phyloP scores from a whole-genome alignment of 2,888 invertebrate genomes.

The Heteromyza rotundicornis region DNA sequence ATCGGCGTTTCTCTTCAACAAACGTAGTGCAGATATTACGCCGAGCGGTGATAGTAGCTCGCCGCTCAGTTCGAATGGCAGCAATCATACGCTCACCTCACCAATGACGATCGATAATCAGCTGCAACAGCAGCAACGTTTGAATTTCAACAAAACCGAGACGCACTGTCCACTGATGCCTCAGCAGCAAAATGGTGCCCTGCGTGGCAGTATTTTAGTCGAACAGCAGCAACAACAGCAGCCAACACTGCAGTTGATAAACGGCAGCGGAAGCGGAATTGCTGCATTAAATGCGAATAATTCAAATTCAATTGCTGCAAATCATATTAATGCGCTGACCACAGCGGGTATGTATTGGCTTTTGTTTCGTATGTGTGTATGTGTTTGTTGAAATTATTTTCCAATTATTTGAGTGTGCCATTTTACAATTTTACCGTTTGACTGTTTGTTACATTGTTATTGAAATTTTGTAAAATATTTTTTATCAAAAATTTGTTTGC shows the following conservation, averaged over 20 bases:
- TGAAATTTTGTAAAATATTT: too few relatives aligned
- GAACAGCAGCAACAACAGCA: conserved; percentile 24
- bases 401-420: too few relatives aligned
- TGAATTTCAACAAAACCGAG: conserved; percentile 39
- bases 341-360: not conserved
- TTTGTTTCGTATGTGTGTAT: too few relatives aligned
- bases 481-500: too few relatives aligned
- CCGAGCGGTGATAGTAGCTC: conserved; percentile 46
- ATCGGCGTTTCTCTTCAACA: conserved; percentile 35
- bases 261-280: conserved; percentile 29
- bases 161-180: conserved; percentile 37
- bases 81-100: conserved; percentile 57
- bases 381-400: too few relatives aligned
- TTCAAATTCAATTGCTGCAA: conserved; percentile 47
- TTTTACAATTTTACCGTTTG: too few relatives aligned
- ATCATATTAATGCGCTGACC: conserved; percentile 29
- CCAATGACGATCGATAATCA: conserved; percentile 59
- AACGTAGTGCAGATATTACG: conserved; percentile 44
- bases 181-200: conserved; percentile 24
- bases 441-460: too few relatives aligned
- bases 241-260: conserved; percentile 19
- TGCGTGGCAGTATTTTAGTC: conserved; percentile 6
- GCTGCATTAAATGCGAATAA: conserved; percentile 45
- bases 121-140: conserved; percentile 35
- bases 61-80: conserved; percentile 58